Conservation (phyloP, 2,113 vertebrate species). For the Esox niger region DNA sequence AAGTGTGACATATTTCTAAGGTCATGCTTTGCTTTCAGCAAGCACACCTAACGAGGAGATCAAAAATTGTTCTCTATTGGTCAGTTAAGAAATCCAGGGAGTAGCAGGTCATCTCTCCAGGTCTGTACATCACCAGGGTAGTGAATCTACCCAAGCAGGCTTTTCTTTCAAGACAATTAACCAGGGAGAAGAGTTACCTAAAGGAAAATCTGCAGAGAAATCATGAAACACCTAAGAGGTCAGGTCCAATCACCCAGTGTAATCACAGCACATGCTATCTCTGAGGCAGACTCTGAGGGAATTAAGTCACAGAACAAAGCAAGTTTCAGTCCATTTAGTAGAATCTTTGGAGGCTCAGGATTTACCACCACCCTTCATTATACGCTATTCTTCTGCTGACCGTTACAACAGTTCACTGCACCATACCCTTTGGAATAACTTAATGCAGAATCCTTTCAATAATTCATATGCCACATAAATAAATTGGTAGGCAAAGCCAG, state of each 20-base stretch:
- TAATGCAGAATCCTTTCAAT: slow-evolving; percentile 14
- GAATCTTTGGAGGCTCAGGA: slow-evolving; percentile 1
- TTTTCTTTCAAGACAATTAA: neutral
- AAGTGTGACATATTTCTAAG: too few relatives aligned
- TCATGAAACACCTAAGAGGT: slow-evolving; percentile 56
- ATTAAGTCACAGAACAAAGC: slow-evolving; percentile 71
- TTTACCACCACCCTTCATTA: neutral
- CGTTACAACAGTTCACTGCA: neutral
- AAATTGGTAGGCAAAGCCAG: slow-evolving; percentile 27
- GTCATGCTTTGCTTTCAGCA: too few relatives aligned
- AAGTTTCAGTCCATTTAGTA: slow-evolving; percentile 2
- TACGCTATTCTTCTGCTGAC: neutral
- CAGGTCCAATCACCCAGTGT: slow-evolving; percentile 72
- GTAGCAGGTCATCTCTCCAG: neutral
- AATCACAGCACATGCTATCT: slow-evolving; percentile 72
- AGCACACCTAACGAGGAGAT: too few relatives aligned
- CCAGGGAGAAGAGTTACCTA: too few relatives aligned
- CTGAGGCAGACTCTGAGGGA: slow-evolving; percentile 69
- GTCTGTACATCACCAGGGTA: neutral
- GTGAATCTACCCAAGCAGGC: neutral
- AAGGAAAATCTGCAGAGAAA: slow-evolving; percentile 44
- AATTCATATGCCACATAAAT: slow-evolving; percentile 33
- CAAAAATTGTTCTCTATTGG: too few relatives aligned
- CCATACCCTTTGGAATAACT: neutral
- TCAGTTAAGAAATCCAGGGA: too few relatives aligned